Percentiles rank a stretch among this genome's conserved stretches.
Conservation (phyloP, 2,113 vertebrate species). For the Thunnus maccoyii region DNA sequence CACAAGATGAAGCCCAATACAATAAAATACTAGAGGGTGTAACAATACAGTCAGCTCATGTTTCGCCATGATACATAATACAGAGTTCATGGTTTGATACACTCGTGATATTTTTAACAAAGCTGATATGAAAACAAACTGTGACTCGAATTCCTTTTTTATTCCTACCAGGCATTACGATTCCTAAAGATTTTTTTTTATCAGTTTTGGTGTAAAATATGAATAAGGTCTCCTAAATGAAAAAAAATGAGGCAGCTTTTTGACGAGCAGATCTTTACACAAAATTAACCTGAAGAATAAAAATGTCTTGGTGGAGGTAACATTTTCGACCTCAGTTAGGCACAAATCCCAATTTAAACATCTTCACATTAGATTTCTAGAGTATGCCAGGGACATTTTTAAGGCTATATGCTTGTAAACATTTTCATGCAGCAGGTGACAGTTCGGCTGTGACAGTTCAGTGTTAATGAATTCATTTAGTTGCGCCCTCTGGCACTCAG, state of each 20-base stretch:
- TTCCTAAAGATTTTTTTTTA: too few species aligned
- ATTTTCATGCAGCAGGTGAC: neutral
- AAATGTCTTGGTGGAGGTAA: neutral
- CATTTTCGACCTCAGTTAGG: neutral
- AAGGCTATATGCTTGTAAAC: neutral
- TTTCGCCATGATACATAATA: neutral
- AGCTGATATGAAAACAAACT: neutral
- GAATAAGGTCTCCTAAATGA: too few species aligned
- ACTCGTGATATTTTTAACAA: neutral
- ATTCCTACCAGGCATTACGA: neutral
- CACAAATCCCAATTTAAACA: neutral
- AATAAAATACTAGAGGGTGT: constrained; percentile 12
- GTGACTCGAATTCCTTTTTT: neutral
- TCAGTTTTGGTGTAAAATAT: too few species aligned
- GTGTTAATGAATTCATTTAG: constrained; percentile 1
- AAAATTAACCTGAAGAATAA: too few species aligned
- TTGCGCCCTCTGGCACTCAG: neutral
- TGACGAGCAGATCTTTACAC: too few species aligned
- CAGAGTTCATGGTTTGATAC: neutral
- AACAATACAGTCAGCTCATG: constrained; percentile 19
- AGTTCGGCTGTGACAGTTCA: neutral
- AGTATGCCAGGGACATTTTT: neutral
- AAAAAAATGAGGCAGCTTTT: too few species aligned
- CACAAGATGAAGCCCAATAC: neutral
- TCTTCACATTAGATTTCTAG: neutral